These are phyloP conservation scores for Etheostoma nigrum DNA, from an alignment of 2,797 vertebrate species.

Conservation along the genomic window DNA sequence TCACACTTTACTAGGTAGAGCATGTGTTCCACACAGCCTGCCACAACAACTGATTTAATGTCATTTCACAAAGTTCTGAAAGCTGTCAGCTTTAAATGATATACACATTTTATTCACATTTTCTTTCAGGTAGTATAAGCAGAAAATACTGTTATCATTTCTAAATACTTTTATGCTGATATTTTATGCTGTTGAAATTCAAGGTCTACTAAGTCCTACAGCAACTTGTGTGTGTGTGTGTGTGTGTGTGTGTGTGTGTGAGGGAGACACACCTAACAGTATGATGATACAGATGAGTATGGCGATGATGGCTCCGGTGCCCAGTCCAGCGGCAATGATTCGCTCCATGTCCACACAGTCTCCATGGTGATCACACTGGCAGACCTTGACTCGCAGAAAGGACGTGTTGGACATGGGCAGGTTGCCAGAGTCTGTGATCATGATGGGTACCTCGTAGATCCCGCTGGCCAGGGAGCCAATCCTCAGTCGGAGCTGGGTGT, in stretches of 20 bases:
- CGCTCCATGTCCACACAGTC: constrained; percentile 95
- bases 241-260: background rate
- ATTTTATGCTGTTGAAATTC: background rate
- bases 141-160: background rate
- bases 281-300: constrained; percentile 98
- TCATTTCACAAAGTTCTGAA: background rate
- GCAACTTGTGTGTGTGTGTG: background rate
- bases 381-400: constrained; percentile 93
- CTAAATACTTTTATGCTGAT: background rate
- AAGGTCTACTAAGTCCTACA: background rate
- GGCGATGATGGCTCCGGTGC: constrained; percentile 95
- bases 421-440: constrained; percentile 97
- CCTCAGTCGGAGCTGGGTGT: constrained; percentile 91
- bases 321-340: constrained; percentile 93
- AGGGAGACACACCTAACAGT: constrained; percentile 88
- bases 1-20: background rate
- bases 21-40: background rate
- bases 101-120: background rate
- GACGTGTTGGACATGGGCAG: constrained; percentile 94
- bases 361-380: constrained; percentile 94
- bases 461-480: constrained; percentile 92
- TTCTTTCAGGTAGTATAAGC: background rate
- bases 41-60: background rate
- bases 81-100: background rate
- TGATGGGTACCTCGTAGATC: constrained; percentile 94